Conservation (phyloP, 2,797 vertebrate species). For the Mormyrops attenuatus region DNA sequence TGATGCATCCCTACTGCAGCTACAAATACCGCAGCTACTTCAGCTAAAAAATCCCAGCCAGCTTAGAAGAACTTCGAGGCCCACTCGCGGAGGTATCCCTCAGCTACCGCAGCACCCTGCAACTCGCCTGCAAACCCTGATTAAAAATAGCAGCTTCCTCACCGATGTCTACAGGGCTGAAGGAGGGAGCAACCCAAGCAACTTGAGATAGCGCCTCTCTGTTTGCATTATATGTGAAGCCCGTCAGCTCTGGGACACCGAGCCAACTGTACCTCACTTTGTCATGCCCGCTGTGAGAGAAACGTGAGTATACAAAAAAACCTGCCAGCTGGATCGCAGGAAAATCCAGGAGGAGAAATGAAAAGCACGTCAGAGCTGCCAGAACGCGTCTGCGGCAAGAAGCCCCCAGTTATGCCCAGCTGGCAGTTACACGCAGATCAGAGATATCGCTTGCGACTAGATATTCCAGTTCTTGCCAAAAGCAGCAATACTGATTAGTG, state of each 20-base stretch:
- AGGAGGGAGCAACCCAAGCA: not conserved
- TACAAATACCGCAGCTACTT: not conserved
- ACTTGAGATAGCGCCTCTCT: not conserved
- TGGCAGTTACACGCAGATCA: not conserved
- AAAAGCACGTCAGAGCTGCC: not conserved
- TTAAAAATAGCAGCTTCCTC: not conserved
- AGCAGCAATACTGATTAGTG: not conserved
- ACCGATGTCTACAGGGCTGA: not conserved
- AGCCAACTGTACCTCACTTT: not conserved
- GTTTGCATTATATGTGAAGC: not conserved
- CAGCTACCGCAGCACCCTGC: not conserved
- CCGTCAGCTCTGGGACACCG: not conserved
- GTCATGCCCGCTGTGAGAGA: not conserved
- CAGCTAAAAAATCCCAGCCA: not conserved
- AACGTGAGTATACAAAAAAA: not conserved
- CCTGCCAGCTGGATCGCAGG: not conserved
- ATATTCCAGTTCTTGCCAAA: not conserved
- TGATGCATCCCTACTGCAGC: no score
- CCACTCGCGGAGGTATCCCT: not conserved
- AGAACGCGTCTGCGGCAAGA: not conserved
- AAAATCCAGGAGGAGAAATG: not conserved
- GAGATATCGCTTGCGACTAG: not conserved
- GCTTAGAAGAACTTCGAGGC: not conserved
- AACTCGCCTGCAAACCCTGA: not conserved
- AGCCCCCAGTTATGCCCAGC: not conserved